These are phyloP conservation scores for Arctocebus calabarensis DNA, from an alignment of 2,797 vertebrate genomes.

Conservation along the genomic window DNA sequence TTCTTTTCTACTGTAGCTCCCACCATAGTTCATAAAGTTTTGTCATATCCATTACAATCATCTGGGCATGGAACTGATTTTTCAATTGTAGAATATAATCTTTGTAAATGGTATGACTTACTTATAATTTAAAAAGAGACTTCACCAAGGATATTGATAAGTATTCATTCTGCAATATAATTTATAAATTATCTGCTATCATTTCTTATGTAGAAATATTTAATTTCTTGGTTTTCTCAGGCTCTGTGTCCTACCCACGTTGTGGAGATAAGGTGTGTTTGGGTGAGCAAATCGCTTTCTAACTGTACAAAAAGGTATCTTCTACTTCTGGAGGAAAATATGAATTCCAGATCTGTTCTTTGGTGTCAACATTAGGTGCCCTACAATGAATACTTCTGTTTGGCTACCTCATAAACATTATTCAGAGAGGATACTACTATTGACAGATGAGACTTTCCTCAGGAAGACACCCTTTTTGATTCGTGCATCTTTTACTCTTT, in stretches of 20 bases:
- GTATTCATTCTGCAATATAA: background rate
- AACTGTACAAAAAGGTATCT: background rate
- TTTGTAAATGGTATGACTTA: conserved; percentile 8
- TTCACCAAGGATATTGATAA: background rate
- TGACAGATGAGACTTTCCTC: background rate
- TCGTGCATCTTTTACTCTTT: background rate
- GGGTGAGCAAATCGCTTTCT: background rate
- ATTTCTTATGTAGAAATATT: background rate
- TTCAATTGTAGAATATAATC: background rate
- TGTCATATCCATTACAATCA: conserved; percentile 3
- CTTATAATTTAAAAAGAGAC: background rate
- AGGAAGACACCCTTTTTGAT: background rate
- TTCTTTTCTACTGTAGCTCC: background rate
- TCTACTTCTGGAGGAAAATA: background rate
- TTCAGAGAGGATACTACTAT: background rate
- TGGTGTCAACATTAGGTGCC: background rate
- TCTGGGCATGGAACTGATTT: background rate
- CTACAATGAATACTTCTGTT: background rate
- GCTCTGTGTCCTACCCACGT: background rate
- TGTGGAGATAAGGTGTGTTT: background rate
- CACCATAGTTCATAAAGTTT: conserved; percentile 17
- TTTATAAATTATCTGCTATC: background rate
- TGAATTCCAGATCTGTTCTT: background rate
- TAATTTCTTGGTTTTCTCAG: background rate
- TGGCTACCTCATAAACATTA: background rate